Conservation (phyloP, 2,888 invertebrate genomes). For the Chloroclysta siterata region DNA sequence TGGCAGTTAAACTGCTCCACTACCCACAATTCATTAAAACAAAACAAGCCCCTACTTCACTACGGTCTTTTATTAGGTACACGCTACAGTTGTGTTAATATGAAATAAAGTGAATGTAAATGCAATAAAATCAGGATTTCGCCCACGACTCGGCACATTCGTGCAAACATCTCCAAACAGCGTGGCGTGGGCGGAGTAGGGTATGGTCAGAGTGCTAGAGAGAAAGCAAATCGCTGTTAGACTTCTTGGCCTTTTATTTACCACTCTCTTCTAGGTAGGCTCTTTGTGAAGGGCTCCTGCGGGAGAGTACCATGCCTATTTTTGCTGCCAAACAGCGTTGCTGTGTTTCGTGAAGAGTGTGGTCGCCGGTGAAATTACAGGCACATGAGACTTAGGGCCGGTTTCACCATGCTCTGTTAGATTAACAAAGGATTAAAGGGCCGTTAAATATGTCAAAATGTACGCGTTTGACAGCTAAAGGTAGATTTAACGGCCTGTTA, state of each 20-base stretch:
- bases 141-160: slow-evolving; percentile 69
- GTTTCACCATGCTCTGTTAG: too few species aligned
- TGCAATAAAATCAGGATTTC: slow-evolving; percentile 74
- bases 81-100: slow-evolving; percentile 48
- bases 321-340: too few species aligned
- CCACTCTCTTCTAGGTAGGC: too few species aligned
- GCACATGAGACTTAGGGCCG: too few species aligned
- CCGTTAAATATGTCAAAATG: too few species aligned
- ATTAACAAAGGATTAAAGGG: too few species aligned
- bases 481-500: too few species aligned
- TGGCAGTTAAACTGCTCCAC: neutral
- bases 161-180: slow-evolving; percentile 67
- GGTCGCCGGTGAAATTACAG: too few species aligned
- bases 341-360: too few species aligned
- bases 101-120: slow-evolving; percentile 67
- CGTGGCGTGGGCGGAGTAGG: slow-evolving; percentile 58
- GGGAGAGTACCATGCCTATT: too few species aligned
- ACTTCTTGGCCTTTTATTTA: neutral
- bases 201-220: slow-evolving; percentile 45
- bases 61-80: slow-evolving; percentile 43
- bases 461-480: too few species aligned
- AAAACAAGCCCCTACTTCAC: slow-evolving; percentile 40
- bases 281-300: too few species aligned
- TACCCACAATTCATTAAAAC: slow-evolving; percentile 21
- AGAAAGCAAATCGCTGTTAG: neutral